These are phyloP conservation scores for Astyanax mexicanus DNA, from an alignment of 2,797 vertebrate genomes.

Conservation along the genomic window DNA sequence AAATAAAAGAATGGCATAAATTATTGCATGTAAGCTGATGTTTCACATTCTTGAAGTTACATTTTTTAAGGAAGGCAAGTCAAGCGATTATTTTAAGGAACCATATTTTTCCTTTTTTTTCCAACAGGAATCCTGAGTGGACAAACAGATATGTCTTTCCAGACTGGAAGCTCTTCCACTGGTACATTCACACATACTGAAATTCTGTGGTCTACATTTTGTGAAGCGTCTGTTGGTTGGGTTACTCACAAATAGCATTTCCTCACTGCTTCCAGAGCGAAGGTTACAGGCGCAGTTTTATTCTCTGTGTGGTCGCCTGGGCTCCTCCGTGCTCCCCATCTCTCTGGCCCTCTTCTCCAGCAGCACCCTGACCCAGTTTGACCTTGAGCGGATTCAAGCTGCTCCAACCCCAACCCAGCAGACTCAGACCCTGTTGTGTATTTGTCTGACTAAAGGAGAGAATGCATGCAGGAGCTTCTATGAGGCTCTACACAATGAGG, in stretches of 20 bases:
- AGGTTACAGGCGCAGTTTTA: conserved; percentile 55
- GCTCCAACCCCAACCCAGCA: conserved; percentile 56
- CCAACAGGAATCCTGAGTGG: conserved; percentile 56
- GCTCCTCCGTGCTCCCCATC: conserved; percentile 59
- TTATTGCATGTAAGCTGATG: no score
- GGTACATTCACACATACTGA: neutral
- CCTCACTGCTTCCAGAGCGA: conserved; percentile 47
- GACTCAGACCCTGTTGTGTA: conserved; percentile 57
- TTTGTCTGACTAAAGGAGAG: conserved; percentile 68
- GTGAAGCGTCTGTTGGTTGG: neutral
- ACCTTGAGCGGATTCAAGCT: conserved; percentile 63
- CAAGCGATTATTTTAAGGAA: no score
- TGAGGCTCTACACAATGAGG: conserved; percentile 56
- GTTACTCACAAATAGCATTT: neutral
- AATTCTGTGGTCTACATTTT: neutral
- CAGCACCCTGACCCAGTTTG: conserved; percentile 62
- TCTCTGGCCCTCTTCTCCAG: conserved; percentile 63
- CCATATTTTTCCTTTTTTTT: conserved; percentile 35
- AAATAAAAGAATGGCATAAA: neutral
- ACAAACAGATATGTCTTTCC: conserved; percentile 60
- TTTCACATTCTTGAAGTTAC: no score
- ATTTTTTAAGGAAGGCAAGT: no score
- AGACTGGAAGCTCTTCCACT: neutral
- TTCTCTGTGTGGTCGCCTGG: conserved; percentile 60
- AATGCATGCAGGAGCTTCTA: conserved; percentile 63